Evolutionary conservation across 2,888 invertebrate genomes (phyloP).

Genomic region (Melieria omissa): DNA sequence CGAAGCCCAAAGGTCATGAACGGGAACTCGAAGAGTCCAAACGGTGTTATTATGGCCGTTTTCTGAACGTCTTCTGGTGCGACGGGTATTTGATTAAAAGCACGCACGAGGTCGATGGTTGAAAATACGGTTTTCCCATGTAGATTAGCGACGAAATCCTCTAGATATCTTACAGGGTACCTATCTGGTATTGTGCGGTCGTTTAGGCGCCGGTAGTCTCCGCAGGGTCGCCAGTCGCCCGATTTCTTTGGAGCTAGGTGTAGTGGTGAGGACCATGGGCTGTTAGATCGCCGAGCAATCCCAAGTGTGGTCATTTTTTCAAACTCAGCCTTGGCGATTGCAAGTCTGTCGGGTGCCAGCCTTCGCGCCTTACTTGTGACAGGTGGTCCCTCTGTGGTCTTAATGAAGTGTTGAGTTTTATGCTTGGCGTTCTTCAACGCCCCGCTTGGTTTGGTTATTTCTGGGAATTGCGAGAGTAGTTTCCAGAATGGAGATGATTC

Average conservation of each 20-base stretch:
- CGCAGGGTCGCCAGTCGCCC: conserved; percentile 5
- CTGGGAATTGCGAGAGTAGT: not conserved
- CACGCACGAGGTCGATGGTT: not conserved
- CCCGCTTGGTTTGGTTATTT: not conserved
- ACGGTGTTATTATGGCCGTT: conserved; percentile 1
- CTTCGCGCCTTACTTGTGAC: conserved; percentile 7
- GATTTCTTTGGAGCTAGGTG: conserved; percentile 3
- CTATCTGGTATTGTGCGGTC: not conserved
- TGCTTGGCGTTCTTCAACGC: not conserved
- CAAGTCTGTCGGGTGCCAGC: not conserved
- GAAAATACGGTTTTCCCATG: not conserved
- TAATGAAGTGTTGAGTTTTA: not conserved
- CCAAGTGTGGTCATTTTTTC: not conserved
- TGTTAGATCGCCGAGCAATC: not conserved
- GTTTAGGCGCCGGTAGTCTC: not conserved
- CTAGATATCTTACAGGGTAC: conserved; percentile 6
- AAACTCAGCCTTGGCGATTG: not conserved
- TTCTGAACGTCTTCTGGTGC: not conserved
- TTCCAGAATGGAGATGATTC: conserved; percentile 2
- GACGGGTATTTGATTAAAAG: conserved; percentile 1
- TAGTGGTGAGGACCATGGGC: not conserved
- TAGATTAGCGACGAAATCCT: conserved; percentile 7
- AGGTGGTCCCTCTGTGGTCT: not conserved
- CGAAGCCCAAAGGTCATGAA: conserved; percentile 9
- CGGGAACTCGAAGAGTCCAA: conserved; percentile 2